A percentile compares a stretch with the other conserved stretches of the same genome.
These are phyloP conservation scores for Pterostichus madidus DNA, from an alignment of 2,888 invertebrate species.

Conservation along the genomic window DNA sequence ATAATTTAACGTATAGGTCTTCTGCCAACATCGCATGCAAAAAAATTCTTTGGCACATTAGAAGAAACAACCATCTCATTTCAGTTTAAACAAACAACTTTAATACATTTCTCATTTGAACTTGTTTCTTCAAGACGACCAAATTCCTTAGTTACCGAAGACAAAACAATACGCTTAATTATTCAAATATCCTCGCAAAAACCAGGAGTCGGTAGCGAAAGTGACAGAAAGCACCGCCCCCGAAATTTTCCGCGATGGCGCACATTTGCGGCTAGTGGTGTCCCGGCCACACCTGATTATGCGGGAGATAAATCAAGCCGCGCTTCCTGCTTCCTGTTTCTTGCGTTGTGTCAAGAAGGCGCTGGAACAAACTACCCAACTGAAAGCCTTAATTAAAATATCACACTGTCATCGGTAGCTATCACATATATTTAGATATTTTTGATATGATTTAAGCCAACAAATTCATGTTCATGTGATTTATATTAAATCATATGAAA, in stretches of 20 bases:
- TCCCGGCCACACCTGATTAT: constrained; percentile 56
- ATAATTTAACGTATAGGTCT: background rate
- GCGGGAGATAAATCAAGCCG: constrained; percentile 55
- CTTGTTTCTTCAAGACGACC: background rate
- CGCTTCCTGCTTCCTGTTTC: constrained; percentile 40
- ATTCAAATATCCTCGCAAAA: constrained; percentile 30
- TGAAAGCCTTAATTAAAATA: constrained; percentile 41
- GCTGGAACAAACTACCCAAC: background rate
- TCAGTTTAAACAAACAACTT: constrained; percentile 8
- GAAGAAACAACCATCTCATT: background rate
- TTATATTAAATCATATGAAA: too few species aligned
- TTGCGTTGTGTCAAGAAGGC: constrained; percentile 17
- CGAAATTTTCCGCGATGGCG: constrained; percentile 49
- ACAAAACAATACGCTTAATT: constrained; percentile 36
- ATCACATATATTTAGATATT: background rate
- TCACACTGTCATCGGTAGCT: constrained; percentile 1
- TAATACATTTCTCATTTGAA: constrained; percentile 12
- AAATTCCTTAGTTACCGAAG: constrained; percentile 1
- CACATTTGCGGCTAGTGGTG: constrained; percentile 38
- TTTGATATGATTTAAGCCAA: background rate
- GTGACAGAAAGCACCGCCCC: constrained; percentile 18
- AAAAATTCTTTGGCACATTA: background rate
- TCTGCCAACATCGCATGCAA: background rate
- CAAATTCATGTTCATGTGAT: background rate
- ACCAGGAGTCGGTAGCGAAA: background rate